Percentiles rank a stretch among this genome's conserved stretches.
Evolutionary conservation across 2,888 invertebrate species (phyloP).

Genomic region (Seira sanloemensis): DNA sequence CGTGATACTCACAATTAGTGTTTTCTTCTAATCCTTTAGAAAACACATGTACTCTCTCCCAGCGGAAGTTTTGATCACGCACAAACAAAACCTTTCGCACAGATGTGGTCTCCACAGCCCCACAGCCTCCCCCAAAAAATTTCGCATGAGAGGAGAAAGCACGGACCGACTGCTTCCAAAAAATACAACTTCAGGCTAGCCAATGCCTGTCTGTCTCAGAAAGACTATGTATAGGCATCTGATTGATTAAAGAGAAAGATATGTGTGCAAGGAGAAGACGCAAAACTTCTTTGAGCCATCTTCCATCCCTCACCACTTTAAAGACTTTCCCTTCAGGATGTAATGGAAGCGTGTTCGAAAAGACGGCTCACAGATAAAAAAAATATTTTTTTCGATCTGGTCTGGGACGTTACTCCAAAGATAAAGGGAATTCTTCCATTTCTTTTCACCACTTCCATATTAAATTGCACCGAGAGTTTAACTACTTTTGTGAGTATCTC

Average conservation of each 20-base stretch:
- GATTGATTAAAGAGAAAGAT: background rate
- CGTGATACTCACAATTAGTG: background rate
- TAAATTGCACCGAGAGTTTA: conserved; percentile 31
- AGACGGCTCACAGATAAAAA: too few species aligned
- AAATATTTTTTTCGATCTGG: too few species aligned
- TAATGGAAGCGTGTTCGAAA: too few species aligned
- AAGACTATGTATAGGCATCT: background rate
- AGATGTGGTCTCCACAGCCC: background rate
- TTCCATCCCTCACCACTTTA: background rate
- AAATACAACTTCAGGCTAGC: too few species aligned
- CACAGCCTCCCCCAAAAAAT: too few species aligned
- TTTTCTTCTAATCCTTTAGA: background rate
- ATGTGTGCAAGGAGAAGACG: background rate
- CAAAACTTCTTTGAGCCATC: background rate
- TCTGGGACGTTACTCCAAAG: background rate
- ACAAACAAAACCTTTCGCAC: background rate
- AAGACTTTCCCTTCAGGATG: background rate
- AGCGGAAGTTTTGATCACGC: background rate
- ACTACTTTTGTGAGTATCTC: conserved; percentile 20
- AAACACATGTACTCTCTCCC: background rate
- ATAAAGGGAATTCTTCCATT: background rate
- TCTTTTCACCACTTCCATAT: conserved; percentile 27
- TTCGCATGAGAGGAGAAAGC: too few species aligned
- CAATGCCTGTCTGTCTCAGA: too few species aligned
- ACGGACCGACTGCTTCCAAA: too few species aligned